Conservation (phyloP, 1,140 invertebrate genomes). For the Rhopalosiphum maidis region DNA sequence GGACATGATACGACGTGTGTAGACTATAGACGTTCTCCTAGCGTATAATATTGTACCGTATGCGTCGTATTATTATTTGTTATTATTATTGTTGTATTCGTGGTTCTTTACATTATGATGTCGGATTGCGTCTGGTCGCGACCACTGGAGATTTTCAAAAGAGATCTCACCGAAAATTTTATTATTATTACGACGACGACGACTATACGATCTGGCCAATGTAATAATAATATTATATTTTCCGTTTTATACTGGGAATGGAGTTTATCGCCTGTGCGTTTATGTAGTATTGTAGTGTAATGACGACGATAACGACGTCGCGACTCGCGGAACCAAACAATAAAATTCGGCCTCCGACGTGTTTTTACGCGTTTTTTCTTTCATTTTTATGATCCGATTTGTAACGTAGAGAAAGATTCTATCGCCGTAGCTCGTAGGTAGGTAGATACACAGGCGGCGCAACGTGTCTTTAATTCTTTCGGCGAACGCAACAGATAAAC, state of each 20-base stretch:
- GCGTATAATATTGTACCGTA: neutral
- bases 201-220: neutral
- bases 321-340: neutral
- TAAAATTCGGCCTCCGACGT: constrained; percentile 17
- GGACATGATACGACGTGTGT: neutral
- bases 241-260: neutral
- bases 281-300: neutral
- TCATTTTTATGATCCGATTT: constrained; percentile 24
- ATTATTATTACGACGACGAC: neutral
- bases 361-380: neutral
- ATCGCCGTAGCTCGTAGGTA: neutral
- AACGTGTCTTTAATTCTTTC: constrained; percentile 31
- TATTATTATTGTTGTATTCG: neutral
- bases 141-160: neutral
- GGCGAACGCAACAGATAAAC: constrained; percentile 2
- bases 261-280: neutral
- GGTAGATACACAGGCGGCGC: neutral
- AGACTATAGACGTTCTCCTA: neutral
- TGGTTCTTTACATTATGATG: neutral
- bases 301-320: neutral
- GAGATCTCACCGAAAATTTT: neutral
- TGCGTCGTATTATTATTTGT: constrained; percentile 24
- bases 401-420: neutral
- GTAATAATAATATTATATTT: neutral
- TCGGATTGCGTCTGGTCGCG: constrained; percentile 26